These are phyloP conservation scores for Cosmorhoe ocellata DNA, from an alignment of 2,888 invertebrate species.

Conservation along the genomic window DNA sequence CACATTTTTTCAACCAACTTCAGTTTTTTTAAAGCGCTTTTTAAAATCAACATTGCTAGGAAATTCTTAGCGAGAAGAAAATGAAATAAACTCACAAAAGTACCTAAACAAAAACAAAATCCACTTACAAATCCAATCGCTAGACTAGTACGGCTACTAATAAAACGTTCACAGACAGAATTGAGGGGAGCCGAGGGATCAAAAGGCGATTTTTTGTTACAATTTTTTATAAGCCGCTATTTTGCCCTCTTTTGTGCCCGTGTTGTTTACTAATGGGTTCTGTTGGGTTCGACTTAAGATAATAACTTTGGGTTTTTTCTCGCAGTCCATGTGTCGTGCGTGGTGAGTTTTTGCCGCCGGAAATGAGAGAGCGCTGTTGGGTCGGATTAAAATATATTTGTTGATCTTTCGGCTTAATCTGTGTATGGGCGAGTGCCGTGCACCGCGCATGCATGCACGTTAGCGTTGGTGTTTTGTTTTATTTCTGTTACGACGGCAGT, in stretches of 20 bases:
- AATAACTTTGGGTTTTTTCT: slow-evolving; percentile 78
- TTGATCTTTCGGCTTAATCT: slow-evolving; percentile 76
- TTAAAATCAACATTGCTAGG: slow-evolving; percentile 42
- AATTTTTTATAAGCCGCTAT: slow-evolving; percentile 76
- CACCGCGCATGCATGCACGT: slow-evolving; percentile 42
- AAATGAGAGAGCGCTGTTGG: slow-evolving; percentile 75
- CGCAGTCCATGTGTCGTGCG: slow-evolving; percentile 75
- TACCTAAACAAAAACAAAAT: slow-evolving; percentile 29
- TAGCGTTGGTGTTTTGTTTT: slow-evolving; percentile 40
- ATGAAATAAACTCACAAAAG: slow-evolving; percentile 17
- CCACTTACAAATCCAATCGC: slow-evolving; percentile 51
- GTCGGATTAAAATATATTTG: slow-evolving; percentile 78
- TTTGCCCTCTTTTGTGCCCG: slow-evolving; percentile 79
- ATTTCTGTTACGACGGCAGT: slow-evolving; percentile 43
- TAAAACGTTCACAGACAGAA: slow-evolving; percentile 76
- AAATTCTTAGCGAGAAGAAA: slow-evolving; percentile 14
- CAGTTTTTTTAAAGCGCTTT: slow-evolving; percentile 45
- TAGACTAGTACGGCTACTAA: slow-evolving; percentile 70
- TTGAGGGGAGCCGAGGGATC: slow-evolving; percentile 72
- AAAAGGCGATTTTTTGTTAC: slow-evolving; percentile 79
- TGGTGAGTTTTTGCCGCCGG: slow-evolving; percentile 74
- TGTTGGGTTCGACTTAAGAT: slow-evolving; percentile 82
- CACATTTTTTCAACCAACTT: slow-evolving; percentile 3
- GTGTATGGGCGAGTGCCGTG: slow-evolving; percentile 52
- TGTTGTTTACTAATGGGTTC: slow-evolving; percentile 83